phyloP scores from a whole-genome alignment of 2,888 invertebrate genomes.

The Gnatocerus cornutus region DNA sequence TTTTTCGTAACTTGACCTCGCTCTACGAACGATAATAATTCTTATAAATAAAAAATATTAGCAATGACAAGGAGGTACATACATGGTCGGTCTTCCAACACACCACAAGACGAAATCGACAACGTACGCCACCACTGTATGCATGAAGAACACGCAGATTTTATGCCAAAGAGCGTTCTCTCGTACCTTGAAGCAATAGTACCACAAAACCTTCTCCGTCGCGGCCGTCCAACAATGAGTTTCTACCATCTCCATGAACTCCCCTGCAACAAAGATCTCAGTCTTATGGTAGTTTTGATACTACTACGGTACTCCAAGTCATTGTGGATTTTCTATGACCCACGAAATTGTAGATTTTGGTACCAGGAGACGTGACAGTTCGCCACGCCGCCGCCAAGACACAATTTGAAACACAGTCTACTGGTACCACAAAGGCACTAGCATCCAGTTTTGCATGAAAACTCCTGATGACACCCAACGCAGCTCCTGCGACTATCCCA shows the following conservation, averaged over 20 bases:
- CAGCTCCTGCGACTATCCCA: constrained; percentile 55
- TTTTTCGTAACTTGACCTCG: constrained; percentile 83
- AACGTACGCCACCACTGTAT: constrained; percentile 28
- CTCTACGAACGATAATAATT: constrained; percentile 70
- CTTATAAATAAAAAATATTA: background rate
- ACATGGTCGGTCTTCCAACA: constrained; percentile 21
- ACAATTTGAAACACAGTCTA: constrained; percentile 78
- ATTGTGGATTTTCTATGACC: constrained; percentile 75
- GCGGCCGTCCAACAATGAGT: background rate
- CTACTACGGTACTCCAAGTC: constrained; percentile 75
- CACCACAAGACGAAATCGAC: constrained; percentile 18
- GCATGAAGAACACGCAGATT: constrained; percentile 27
- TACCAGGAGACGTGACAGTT: constrained; percentile 69
- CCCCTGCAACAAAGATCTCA: constrained; percentile 68
- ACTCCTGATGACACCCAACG: constrained; percentile 63
- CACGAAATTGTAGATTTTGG: constrained; percentile 72
- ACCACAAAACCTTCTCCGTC: constrained; percentile 11
- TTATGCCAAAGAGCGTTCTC: constrained; percentile 22
- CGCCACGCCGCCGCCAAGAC: constrained; percentile 73
- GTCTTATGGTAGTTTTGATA: background rate
- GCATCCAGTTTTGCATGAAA: constrained; percentile 72
- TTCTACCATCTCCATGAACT: constrained; percentile 11
- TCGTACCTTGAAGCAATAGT: constrained; percentile 16
- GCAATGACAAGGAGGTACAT: background rate
- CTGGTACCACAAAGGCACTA: constrained; percentile 77